phyloP scores from a whole-genome alignment of 2,888 invertebrate genomes.

The Thyatira batis region DNA sequence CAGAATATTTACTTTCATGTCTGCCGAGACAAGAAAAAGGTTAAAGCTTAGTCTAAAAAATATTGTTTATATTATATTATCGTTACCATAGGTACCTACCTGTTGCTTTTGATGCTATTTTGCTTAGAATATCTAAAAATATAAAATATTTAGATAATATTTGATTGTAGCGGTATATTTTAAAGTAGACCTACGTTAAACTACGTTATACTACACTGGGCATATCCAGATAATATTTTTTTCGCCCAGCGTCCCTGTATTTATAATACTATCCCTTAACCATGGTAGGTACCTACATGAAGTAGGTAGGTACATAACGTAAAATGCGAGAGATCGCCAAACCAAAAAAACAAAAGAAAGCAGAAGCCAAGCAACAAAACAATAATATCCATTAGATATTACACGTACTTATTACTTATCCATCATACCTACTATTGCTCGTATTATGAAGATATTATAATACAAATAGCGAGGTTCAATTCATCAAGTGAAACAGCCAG shows the following conservation, averaged over 20 bases:
- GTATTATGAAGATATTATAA: conserved; percentile 2
- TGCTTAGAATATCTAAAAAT: not conserved
- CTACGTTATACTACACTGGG: too few relatives aligned
- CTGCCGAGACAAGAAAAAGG: not conserved
- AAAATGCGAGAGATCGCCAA: too few relatives aligned
- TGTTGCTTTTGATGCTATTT: not conserved
- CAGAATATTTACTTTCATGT: not conserved
- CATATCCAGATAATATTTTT: not conserved
- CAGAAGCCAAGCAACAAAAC: not conserved
- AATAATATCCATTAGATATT: not conserved
- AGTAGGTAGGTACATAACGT: too few relatives aligned
- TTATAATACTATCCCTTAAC: too few relatives aligned
- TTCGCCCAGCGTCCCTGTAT: too few relatives aligned
- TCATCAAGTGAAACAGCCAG: conserved; percentile 17
- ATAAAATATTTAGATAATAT: too few relatives aligned
- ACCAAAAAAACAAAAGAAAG: not conserved
- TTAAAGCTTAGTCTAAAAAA: not conserved
- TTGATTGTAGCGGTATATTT: too few relatives aligned
- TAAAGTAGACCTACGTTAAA: too few relatives aligned
- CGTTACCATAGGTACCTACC: too few relatives aligned
- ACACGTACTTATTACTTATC: not conserved
- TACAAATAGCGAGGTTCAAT: not conserved
- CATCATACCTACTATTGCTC: not conserved
- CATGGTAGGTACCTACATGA: too few relatives aligned
- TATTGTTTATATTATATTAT: not conserved